Conservation (phyloP, 2,797 vertebrate species). For the Mormyrops attenuatus region DNA sequence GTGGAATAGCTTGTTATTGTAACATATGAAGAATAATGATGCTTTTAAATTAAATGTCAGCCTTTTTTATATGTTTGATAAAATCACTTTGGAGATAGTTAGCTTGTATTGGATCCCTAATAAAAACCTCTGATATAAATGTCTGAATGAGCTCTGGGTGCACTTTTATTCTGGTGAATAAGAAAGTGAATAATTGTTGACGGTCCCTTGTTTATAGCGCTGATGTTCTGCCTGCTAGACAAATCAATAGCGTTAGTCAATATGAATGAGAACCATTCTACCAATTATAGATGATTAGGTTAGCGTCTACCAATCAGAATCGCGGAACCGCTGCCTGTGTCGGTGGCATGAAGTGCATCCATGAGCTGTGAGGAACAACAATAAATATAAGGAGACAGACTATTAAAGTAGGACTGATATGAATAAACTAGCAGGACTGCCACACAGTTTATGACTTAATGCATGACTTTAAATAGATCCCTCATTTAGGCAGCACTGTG, state of each 20-base stretch:
- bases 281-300: conserved; percentile 43
- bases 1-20: conserved; percentile 16
- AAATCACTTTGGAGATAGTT: conserved; percentile 33
- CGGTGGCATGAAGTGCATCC: conserved; percentile 18
- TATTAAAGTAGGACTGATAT: neutral
- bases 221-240: conserved; percentile 39
- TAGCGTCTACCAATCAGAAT: conserved; percentile 37
- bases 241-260: conserved; percentile 42
- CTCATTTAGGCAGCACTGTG: neutral
- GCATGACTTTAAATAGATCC: neutral
- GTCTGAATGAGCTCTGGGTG: conserved; percentile 16
- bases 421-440: neutral
- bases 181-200: conserved; percentile 38
- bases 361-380: conserved; percentile 15
- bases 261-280: conserved; percentile 42
- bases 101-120: conserved; percentile 37
- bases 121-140: conserved; percentile 35
- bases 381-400: neutral
- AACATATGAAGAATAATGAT: conserved; percentile 26
- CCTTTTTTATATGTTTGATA: conserved; percentile 33
- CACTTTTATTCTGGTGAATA: conserved; percentile 28
- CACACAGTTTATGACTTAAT: neutral
- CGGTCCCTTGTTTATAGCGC: conserved; percentile 37
- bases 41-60: conserved; percentile 32
- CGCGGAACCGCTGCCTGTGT: conserved; percentile 29